Conservation (phyloP, 2,113 vertebrate genomes). For the Varanus salvator region DNA sequence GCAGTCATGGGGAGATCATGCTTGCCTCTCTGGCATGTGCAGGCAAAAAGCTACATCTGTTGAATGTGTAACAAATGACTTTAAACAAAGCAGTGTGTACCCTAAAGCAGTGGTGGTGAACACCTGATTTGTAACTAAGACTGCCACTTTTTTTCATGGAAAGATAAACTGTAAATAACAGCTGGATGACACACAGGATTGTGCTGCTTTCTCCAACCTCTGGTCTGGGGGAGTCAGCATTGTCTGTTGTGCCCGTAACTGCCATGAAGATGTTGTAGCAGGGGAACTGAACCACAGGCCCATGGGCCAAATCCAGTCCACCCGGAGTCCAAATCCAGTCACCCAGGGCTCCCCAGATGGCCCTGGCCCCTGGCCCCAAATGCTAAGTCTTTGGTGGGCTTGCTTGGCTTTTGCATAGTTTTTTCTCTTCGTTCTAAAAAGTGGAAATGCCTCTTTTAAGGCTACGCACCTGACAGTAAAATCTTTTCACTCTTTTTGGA, state of each 20-base stretch:
- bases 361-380: too few relatives aligned
- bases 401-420: too few relatives aligned
- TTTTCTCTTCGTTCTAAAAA: too few relatives aligned
- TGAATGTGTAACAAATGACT: background rate
- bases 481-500: too few relatives aligned
- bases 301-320: too few relatives aligned
- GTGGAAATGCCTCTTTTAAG: too few relatives aligned
- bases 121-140: background rate
- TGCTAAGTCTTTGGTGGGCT: too few relatives aligned
- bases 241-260: background rate
- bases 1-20: background rate
- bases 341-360: too few relatives aligned
- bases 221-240: background rate
- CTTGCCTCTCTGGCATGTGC: background rate
- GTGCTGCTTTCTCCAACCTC: background rate
- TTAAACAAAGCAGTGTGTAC: too few relatives aligned
- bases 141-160: background rate
- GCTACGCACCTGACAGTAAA: too few relatives aligned
- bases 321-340: too few relatives aligned
- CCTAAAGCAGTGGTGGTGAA: background rate
- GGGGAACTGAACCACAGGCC: too few relatives aligned
- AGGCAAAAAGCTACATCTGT: background rate
- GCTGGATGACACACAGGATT: background rate
- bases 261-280: background rate
- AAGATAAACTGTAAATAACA: background rate